Evolutionary conservation across 2,113 vertebrate species (phyloP).

Genomic region (Nothocercus julius): DNA sequence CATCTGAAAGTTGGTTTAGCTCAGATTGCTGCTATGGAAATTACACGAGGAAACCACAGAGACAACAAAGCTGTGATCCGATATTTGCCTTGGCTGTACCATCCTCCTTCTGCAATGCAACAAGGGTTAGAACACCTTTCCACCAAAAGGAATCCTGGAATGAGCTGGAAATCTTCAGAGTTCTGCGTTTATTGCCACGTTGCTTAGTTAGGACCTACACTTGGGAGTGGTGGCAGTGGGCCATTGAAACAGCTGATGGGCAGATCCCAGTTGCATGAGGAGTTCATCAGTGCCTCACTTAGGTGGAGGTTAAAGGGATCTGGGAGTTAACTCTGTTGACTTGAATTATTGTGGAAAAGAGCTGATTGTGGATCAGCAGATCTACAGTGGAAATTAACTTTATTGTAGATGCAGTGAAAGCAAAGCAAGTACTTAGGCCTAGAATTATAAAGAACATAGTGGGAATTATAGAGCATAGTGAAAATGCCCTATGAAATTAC

Average conservation of each 20-base stretch:
- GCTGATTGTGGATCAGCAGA: neutral
- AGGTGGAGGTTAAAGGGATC: neutral
- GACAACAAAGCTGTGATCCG: slow-evolving; percentile 97
- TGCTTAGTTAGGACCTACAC: neutral
- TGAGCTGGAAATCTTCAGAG: neutral
- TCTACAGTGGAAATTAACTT: neutral
- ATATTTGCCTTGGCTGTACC: slow-evolving; percentile 97
- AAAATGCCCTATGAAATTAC: neutral
- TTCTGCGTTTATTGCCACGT: neutral
- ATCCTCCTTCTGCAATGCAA: slow-evolving; percentile 97
- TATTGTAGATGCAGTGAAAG: neutral
- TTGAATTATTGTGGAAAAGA: neutral
- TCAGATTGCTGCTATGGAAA: slow-evolving; percentile 97
- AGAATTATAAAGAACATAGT: neutral
- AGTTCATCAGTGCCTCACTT: neutral
- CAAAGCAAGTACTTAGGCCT: neutral
- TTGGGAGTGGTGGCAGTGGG: neutral
- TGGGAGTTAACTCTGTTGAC: neutral
- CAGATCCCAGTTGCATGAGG: neutral
- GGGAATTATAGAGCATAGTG: neutral
- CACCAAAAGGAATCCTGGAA: neutral
- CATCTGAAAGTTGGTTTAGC: slow-evolving; percentile 98
- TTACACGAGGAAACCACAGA: slow-evolving; percentile 95
- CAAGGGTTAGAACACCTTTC: slow-evolving; percentile 87
- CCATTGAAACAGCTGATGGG: neutral